A percentile compares a stretch with the other conserved stretches of the same genome.
Conservation (phyloP, 2,113 vertebrate species). For the Fukomys damarensis region DNA sequence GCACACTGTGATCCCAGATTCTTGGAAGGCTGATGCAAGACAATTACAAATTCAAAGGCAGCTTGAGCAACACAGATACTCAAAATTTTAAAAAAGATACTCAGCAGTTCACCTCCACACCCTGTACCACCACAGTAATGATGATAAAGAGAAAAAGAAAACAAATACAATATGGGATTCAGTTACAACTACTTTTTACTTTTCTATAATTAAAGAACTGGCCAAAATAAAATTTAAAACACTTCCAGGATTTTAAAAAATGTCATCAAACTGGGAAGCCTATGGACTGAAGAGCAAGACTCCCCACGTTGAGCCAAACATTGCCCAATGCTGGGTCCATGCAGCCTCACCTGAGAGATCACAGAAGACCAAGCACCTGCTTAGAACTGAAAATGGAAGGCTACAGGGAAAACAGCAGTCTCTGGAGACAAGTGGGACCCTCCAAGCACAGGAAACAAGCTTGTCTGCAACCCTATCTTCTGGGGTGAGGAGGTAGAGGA, state of each 20-base stretch:
- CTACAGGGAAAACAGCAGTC: neutral
- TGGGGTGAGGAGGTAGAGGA: too few relatives aligned
- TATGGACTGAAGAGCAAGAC: neutral
- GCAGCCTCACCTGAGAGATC: neutral
- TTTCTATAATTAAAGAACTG: neutral
- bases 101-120: neutral
- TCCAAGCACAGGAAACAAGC: neutral
- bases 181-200: neutral
- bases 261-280: neutral
- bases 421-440: neutral
- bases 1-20: neutral
- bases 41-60: neutral
- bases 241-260: slow-evolving; percentile 4
- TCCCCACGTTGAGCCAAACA: neutral
- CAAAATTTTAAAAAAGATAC: neutral
- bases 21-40: neutral
- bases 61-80: neutral
- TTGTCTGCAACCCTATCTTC: neutral
- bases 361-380: neutral
- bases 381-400: neutral
- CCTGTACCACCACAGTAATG: neutral
- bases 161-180: neutral
- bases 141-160: neutral
- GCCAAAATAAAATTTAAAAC: neutral
- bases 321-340: neutral